Base-by-base conservation (phyloP, 2,797 vertebrate species). In the Leucoraja ocellata region DNA sequence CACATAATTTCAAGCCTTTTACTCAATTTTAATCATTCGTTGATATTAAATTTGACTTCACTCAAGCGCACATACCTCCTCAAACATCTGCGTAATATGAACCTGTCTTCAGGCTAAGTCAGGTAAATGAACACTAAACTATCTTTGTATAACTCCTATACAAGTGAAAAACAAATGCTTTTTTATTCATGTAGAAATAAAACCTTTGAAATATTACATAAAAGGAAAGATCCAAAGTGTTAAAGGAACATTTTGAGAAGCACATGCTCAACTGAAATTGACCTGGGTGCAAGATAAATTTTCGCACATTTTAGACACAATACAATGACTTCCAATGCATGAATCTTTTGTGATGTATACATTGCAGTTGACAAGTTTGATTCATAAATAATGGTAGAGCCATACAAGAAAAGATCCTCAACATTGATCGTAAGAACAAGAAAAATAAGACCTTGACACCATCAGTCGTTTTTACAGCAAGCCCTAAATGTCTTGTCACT, bases 41-140 rank as follows among this genome's bases (percentile, higher is more conserved):
- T 91, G 46, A 91, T 91, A 74, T 91, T 71, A 23, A 74, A 14
- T 39, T 74, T 91, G 36, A 46, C 39, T 91, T 91, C 25, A 46
- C 0, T 91, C 32, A 91, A 46, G 36, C 36, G 39, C 39, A 39
- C 46, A 13, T 91, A 25, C 36, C 6, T 90, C 4, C 11, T 54
- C 4, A 28, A 4, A 46, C 90, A 46, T 91, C 25, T 21, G 5
- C 28, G 73, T 91, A 28, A 39, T 74, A 36, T 18, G 46, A 74
- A 54, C 1, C 25, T 91, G 36, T 39, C 90, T 74, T 46, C 65
- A 68, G n/a, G 28, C 61, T n/a, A 91, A 21, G 0, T 36, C 36
- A 91, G 4, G 36, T 28, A 91, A 39, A 91, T 91, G 16, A 73
- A 74, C 7, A 54, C 7, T 74, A 73, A 74, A 91, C 6, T 18